phyloP scores from a whole-genome alignment of 2,888 invertebrate genomes.

The Chouioia cunea region DNA sequence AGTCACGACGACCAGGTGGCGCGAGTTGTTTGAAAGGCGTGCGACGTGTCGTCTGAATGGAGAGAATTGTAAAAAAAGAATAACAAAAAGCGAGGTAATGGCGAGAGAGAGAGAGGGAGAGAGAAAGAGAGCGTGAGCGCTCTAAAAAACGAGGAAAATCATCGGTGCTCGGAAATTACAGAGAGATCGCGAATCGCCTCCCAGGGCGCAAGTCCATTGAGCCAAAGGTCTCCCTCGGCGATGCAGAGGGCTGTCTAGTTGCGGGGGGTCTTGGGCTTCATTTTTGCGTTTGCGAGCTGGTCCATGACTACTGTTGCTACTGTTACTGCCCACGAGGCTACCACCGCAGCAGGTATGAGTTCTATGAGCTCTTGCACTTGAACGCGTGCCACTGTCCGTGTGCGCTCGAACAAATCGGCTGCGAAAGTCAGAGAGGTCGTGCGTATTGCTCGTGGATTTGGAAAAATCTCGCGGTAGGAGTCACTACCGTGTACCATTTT shows the following conservation, averaged over 20 bases:
- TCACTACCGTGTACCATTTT: conserved; percentile 46
- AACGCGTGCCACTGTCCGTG: neutral
- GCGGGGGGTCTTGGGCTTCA: conserved; percentile 60
- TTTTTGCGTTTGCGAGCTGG: conserved; percentile 51
- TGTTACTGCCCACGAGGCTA: neutral
- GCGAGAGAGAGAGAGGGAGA: neutral
- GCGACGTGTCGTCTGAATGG: conserved; percentile 38
- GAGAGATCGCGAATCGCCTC: conserved; percentile 57
- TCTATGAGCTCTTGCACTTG: neutral
- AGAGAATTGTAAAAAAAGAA: conserved; percentile 2
- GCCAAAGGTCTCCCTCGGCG: conserved; percentile 59
- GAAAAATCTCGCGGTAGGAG: conserved; percentile 51
- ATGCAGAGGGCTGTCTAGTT: conserved; percentile 50
- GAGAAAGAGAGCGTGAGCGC: conserved; percentile 13
- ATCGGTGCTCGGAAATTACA: conserved; percentile 39
- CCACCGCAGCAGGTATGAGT: conserved; percentile 45
- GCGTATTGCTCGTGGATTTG: conserved; percentile 3
- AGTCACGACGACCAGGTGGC: conserved; percentile 36
- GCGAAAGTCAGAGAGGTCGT: neutral
- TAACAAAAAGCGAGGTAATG: conserved; percentile 13
- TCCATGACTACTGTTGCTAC: neutral
- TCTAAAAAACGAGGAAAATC: neutral
- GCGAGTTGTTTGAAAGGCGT: conserved; percentile 28
- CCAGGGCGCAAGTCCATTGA: conserved; percentile 65
- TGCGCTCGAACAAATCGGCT: no score